Conservation (phyloP, 2,113 vertebrate genomes). For the Salvelinus alpinus region DNA sequence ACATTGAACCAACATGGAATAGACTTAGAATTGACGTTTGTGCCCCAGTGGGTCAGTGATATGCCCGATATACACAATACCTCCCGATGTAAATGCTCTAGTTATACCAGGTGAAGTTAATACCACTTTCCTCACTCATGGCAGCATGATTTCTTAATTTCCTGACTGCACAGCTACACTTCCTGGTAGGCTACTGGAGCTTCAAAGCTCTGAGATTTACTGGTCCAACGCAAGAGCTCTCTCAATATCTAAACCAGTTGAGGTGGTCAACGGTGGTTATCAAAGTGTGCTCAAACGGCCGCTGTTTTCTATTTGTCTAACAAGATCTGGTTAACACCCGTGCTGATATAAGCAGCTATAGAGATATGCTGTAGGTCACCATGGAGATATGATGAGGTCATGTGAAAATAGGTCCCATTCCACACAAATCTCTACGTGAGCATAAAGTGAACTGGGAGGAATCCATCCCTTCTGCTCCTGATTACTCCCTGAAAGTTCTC, state of each 20-base stretch:
- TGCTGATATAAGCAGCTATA: conserved; percentile 38
- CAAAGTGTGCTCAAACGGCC: conserved; percentile 35
- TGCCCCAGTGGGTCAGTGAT: not conserved
- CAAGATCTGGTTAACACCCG: conserved; percentile 32
- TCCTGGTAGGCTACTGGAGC: conserved; percentile 33
- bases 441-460: conserved; percentile 48
- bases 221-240: conserved; percentile 34
- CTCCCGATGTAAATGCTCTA: not conserved
- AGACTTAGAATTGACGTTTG: too few species aligned
- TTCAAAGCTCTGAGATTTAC: conserved; percentile 56
- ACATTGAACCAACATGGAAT: too few species aligned
- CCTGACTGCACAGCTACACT: conserved; percentile 55
- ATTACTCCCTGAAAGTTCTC: conserved; percentile 57
- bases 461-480: conserved; percentile 46
- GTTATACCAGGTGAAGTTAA: conserved; percentile 32
- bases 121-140: conserved; percentile 33
- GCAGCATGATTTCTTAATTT: conserved; percentile 70
- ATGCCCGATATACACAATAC: not conserved
- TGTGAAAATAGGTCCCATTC: conserved; percentile 38
- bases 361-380: conserved; percentile 44
- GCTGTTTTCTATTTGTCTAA: conserved; percentile 51
- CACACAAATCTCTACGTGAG: conserved; percentile 41
- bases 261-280: conserved; percentile 46
- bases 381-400: conserved; percentile 10
- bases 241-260: conserved; percentile 21